Evolutionary conservation across 2,888 invertebrate species (phyloP).

Genomic region (Leucozona laternaria): DNA sequence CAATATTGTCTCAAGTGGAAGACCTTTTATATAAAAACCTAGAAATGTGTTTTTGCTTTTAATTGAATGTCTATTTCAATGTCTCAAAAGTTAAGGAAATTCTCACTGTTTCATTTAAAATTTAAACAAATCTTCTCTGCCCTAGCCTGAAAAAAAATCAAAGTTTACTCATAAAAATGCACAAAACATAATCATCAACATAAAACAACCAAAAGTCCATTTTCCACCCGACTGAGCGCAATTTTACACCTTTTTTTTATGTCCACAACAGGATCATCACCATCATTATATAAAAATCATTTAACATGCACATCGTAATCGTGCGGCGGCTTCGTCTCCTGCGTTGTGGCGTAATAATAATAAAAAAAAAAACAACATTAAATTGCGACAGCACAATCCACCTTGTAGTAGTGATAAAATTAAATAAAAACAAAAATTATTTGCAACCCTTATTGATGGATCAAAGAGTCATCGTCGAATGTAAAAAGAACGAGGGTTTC

Average conservation of each 20-base stretch:
- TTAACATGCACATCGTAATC: conserved; percentile 45
- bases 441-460: conserved; percentile 70
- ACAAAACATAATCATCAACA: conserved; percentile 69
- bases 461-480: conserved; percentile 58
- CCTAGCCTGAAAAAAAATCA: background rate
- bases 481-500: conserved; percentile 21
- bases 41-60: too few species aligned
- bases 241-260: conserved; percentile 75
- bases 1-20: too few species aligned
- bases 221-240: conserved; percentile 66
- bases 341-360: conserved; percentile 18
- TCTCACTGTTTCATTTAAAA: too few species aligned
- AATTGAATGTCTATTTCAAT: too few species aligned
- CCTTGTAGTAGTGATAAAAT: conserved; percentile 62
- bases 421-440: conserved; percentile 43
- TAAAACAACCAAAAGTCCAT: conserved; percentile 73
- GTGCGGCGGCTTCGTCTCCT: conserved; percentile 18
- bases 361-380: conserved; percentile 40
- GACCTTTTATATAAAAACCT: too few species aligned
- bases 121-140: too few species aligned
- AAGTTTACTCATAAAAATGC: conserved; percentile 7
- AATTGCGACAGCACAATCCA: conserved; percentile 29
- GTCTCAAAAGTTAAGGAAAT: too few species aligned
- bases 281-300: conserved; percentile 46
- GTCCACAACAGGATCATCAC: conserved; percentile 62